Base-by-base conservation (phyloP, 2,888 invertebrate genomes). In the Agonopterix alstromeriana region DNA sequence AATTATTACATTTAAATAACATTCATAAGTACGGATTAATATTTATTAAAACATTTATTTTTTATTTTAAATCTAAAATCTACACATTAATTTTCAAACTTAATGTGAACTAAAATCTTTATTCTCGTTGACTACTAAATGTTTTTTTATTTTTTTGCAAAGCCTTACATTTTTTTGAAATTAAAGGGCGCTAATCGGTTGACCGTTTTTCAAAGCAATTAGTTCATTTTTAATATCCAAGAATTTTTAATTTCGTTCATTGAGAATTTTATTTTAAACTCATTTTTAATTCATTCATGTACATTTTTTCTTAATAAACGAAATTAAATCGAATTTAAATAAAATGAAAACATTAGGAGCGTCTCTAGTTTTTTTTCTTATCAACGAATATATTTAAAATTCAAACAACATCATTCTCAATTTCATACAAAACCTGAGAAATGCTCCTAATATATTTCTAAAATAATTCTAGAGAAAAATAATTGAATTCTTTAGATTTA, bases 201-300 rank as follows among this genome's bases (percentile, higher is more conserved):
- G 48, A 68, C 85, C 86, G 55, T 84, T 75, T 54, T 80, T 67
- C 79, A 66, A 78, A 77, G 86, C 86, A 61, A 70, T 65, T 27
- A 53, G 62, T 63, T 71, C 61, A 55, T 56, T 61, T 59, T 66
- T 64, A 42, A 42, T 42, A 11, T 42, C 27, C 17, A 43, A 14
- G 27, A 17, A 14, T 9, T 42, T 63, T 67, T 63, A 70, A 73
- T 65, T 64, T 67, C 61, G 57, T 56, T 55, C 48, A 53, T 51
- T 56, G 53, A 55, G 49, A 5, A 27, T 27, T 47, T 49, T 48
- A 53, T 51, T 49, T 45, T 57, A 48, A 55, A 56, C 52, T 50
- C 46, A 45, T 45, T 49, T 46, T 27, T 27, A 27, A 27, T 1
- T 27, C 27, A 27, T 27, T 27, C 27, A 3, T 27, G 1, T 5